A percentile compares a stretch with the other conserved stretches of the same genome.
Evolutionary conservation across 2,113 vertebrate species (phyloP).

Genomic region (Myiozetetes cayanensis): DNA sequence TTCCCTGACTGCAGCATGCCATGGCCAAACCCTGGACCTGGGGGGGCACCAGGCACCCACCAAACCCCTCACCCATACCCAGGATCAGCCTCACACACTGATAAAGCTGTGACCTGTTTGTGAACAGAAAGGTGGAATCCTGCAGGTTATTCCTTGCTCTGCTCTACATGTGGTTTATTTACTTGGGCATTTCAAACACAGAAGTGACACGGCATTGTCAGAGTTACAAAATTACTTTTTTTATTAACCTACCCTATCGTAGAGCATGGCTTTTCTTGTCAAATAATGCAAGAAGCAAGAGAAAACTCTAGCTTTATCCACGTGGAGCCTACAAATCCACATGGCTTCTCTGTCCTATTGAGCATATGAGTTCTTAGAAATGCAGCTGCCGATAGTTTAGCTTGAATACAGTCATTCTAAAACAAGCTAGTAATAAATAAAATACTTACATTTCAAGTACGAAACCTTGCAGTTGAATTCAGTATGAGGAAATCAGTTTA

Average conservation of each 20-base stretch:
- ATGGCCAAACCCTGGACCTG: neutral
- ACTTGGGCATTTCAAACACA: neutral
- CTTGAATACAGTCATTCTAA: slow-evolving; percentile 17
- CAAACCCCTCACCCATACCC: neutral
- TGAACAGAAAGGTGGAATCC: neutral
- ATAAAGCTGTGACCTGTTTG: neutral
- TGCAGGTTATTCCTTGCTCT: neutral
- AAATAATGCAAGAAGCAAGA: slow-evolving; percentile 39
- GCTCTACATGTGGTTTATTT: neutral
- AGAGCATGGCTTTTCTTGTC: slow-evolving; percentile 24
- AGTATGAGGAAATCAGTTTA: slow-evolving; percentile 53
- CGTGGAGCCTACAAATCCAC: neutral
- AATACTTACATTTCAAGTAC: slow-evolving; percentile 92
- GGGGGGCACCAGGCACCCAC: neutral
- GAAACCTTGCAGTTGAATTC: slow-evolving; percentile 69
- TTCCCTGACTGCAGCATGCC: neutral
- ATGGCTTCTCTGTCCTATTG: neutral
- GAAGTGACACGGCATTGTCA: neutral
- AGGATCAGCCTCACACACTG: neutral
- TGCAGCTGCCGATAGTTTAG: neutral
- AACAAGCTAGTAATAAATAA: slow-evolving; percentile 85
- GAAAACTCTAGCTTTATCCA: neutral
- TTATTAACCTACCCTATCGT: slow-evolving; percentile 39
- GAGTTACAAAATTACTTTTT: slow-evolving; percentile 37
- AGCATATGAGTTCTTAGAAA: slow-evolving; percentile 11